These are phyloP conservation scores for Danio tinwini DNA, from an alignment of 2,797 vertebrate genomes.

Conservation along the genomic window DNA sequence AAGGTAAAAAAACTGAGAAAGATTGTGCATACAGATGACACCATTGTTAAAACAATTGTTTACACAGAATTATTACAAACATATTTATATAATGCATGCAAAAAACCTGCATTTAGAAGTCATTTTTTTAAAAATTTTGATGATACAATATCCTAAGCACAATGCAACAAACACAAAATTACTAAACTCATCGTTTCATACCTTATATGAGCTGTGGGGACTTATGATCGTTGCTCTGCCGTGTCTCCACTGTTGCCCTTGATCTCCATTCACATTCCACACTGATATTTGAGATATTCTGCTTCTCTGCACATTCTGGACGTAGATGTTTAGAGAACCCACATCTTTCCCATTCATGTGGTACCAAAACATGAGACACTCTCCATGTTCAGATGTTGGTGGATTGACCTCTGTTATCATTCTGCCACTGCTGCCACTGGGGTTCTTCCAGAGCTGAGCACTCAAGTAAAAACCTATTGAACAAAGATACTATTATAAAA, in stretches of 20 bases:
- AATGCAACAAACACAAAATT: neutral
- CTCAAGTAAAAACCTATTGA: conserved; percentile 79
- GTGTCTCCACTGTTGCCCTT: conserved; percentile 77
- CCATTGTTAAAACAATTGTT: too few species aligned
- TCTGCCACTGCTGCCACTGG: conserved; percentile 59
- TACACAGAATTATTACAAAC: too few species aligned
- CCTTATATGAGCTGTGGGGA: conserved; percentile 70
- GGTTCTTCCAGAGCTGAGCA: conserved; percentile 72
- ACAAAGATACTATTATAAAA: neutral
- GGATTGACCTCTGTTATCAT: conserved; percentile 68
- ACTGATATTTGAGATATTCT: conserved; percentile 26
- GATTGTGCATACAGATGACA: too few species aligned
- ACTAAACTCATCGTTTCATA: conserved; percentile 29
- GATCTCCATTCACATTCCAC: conserved; percentile 72
- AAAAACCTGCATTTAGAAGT: too few species aligned
- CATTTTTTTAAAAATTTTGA: too few species aligned
- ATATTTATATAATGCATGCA: too few species aligned
- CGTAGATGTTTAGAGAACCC: conserved; percentile 71
- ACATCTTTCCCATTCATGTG: conserved; percentile 75
- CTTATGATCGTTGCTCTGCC: conserved; percentile 73
- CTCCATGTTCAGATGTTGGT: conserved; percentile 68
- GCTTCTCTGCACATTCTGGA: conserved; percentile 53
- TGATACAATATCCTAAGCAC: neutral
- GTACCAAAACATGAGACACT: conserved; percentile 82
- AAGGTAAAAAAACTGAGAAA: neutral